A percentile compares a stretch with the other conserved stretches of the same genome.
Conservation (phyloP, 2,888 invertebrate species). For the Saturnia pavonia region DNA sequence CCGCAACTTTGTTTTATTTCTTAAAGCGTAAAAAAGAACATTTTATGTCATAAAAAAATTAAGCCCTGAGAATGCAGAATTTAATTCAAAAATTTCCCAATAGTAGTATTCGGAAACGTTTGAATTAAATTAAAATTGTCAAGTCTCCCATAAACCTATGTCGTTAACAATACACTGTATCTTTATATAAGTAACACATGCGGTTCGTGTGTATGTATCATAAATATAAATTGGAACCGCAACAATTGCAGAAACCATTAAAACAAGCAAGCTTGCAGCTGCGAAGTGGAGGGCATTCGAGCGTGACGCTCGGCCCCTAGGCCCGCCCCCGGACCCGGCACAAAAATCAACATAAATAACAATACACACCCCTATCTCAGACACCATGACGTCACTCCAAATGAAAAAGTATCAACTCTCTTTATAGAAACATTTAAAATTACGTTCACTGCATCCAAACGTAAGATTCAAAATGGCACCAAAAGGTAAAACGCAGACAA, state of each 20-base stretch:
- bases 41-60: background rate
- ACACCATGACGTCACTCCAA: constrained; percentile 57
- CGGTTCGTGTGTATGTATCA: constrained; percentile 60
- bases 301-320: constrained; percentile 68
- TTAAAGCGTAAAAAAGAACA: background rate
- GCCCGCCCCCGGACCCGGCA: constrained; percentile 72
- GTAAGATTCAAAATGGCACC: constrained; percentile 36
- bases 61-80: constrained; percentile 23
- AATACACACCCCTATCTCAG: constrained; percentile 80
- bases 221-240: constrained; percentile 58
- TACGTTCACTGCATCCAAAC: constrained; percentile 27
- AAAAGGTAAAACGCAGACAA: constrained; percentile 31
- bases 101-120: constrained; percentile 25
- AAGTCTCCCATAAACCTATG: constrained; percentile 62
- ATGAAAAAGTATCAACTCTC: constrained; percentile 38
- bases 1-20: background rate
- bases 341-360: constrained; percentile 82
- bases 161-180: constrained; percentile 35
- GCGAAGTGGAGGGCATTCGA: constrained; percentile 66
- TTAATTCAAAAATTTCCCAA: constrained; percentile 36
- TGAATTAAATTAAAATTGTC: constrained; percentile 52
- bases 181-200: constrained; percentile 43
- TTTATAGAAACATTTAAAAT: constrained; percentile 33
- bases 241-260: constrained; percentile 72
- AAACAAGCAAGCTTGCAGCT: constrained; percentile 76